Percentiles rank a stretch among this genome's conserved stretches.
Conservation (phyloP, 2,888 invertebrate genomes). For the Ashinkailepas kermadecensis region DNA sequence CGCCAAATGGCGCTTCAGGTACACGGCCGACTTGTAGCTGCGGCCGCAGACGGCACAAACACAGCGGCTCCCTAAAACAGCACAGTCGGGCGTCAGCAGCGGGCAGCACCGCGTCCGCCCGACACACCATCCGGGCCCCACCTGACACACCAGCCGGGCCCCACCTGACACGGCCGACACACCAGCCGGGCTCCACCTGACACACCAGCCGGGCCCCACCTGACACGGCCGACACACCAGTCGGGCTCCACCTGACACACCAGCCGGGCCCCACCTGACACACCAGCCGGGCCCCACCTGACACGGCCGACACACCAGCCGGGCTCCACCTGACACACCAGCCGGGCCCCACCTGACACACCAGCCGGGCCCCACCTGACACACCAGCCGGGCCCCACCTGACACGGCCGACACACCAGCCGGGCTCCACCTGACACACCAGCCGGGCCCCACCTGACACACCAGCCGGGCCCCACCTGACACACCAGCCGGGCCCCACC, state of each 20-base stretch:
- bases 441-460: no score
- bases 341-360: neutral
- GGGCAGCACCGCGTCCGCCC: no score
- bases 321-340: constrained; percentile 28
- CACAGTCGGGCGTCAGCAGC: no score
- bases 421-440: no score
- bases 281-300: constrained; percentile 32
- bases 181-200: no score
- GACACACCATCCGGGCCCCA: neutral
- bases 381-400: no score
- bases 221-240: constrained; percentile 28
- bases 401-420: no score
- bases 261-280: constrained; percentile 30
- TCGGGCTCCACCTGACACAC: constrained; percentile 29
- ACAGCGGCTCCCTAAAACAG: neutral
- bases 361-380: neutral
- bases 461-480: no score
- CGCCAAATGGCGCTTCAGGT: constrained; percentile 72
- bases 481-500: neutral
- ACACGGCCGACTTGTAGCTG: constrained; percentile 83
- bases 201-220: no score
- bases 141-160: no score
- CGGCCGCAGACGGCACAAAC: constrained; percentile 55
- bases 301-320: constrained; percentile 21
- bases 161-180: neutral